Evolutionary conservation across 2,888 invertebrate species (phyloP).

Genomic region (Chaitophorus viminalis): DNA sequence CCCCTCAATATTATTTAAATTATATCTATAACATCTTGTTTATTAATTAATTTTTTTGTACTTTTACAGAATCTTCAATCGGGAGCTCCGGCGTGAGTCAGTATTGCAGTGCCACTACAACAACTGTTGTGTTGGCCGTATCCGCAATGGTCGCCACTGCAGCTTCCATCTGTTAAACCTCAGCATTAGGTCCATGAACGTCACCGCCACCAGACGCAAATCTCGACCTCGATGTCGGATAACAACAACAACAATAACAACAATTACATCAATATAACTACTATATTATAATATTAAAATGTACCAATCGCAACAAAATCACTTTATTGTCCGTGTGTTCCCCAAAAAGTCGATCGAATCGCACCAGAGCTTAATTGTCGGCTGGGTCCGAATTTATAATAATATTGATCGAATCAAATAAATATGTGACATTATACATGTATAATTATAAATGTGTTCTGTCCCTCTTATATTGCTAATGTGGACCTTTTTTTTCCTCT

Average conservation of each 20-base stretch:
- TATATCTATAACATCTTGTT: no score
- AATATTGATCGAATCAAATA: neutral
- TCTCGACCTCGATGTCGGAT: neutral
- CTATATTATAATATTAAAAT: slow-evolving; percentile 6
- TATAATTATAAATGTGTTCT: neutral
- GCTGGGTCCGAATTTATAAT: neutral
- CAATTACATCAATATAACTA: neutral
- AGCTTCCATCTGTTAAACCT: neutral
- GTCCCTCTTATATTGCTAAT: neutral
- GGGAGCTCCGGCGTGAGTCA: neutral
- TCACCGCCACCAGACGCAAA: neutral
- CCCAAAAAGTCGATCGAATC: neutral
- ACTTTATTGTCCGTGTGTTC: neutral
- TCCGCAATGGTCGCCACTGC: neutral
- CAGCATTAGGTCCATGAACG: neutral
- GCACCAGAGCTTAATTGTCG: no score
- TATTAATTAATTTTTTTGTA: neutral
- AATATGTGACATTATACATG: neutral
- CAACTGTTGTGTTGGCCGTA: slow-evolving; percentile 60
- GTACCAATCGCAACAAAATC: neutral
- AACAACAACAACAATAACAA: neutral
- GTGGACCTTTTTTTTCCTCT: neutral
- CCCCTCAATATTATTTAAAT: no score
- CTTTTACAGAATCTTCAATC: slow-evolving; percentile 2
- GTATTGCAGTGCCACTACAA: neutral